Base-by-base conservation (phyloP, 2,888 invertebrate genomes). In the Perizoma affinitatum region DNA sequence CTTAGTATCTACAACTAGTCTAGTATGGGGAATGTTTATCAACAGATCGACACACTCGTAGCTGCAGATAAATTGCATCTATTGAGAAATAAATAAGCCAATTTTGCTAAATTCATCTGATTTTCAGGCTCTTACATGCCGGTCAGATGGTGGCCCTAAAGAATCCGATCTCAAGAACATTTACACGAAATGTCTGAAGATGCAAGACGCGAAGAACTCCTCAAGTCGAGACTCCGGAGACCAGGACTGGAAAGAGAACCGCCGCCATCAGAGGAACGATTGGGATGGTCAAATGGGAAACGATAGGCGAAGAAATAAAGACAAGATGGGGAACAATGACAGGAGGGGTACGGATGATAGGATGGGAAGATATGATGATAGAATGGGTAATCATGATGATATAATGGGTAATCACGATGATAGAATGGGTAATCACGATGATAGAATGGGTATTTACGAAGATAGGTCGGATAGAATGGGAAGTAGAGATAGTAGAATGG, bases 141-240 rank as follows among this genome's bases (percentile, higher is more conserved):
- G 93, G 8, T 89, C 93, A 0, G 93, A 93, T 49, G 94, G 94
- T 56, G 93, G 94, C 34, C 90, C 93, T n/a, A 90, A 92, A 59
- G 94, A 94, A 68, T 90, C 93, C 11, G 93, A 94, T 55, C 79
- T 95, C 4, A 94, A 93, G 66, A 91, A 87, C 50, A 88, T 94
- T 6, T 93, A 94, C 66, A 91, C 91, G 63, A 92, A 84, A 53
- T 95, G 95, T 66, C 85, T 93, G 72, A 93, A 88, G 48, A 90
- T 85, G 73, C 83, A 85, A 73, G 87, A 84, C 61, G 81, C 71
- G 46, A 84, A 73, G 61, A 86, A 83, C 60, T 76, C 76, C 43
- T 82, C 75, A 66, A 77, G 64, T 42, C 71, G 75, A 42, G 72
- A 75, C 44, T 72, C 73, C 4, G 72, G 70, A 22, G 83, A 84